Evolutionary conservation across 2,113 vertebrate species (phyloP), one percentile per base, ranked within the genome.

Genomic region (Galemys pyrenaicus): DNA sequence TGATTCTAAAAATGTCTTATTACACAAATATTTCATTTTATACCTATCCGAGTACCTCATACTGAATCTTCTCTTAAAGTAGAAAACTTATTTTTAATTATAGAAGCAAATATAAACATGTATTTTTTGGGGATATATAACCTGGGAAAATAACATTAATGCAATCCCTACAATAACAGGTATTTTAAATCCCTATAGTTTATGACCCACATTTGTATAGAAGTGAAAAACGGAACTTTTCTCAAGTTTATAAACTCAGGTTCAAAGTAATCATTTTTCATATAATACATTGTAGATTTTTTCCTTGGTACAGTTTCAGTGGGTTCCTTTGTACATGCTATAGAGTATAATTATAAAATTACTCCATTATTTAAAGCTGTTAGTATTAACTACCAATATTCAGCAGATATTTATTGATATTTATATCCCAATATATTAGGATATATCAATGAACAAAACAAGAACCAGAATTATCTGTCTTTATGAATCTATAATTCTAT

Each of bases 11-110:
- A 70, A 65, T 75, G 6, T 71, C 32, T 82, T 46, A 11, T 81
- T 17, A 60, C 73, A 51, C 54, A 68, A 58, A 64, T 65, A 62
- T 58, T 80, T 93, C 58, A 78, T 89, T 89, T 92, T 64, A 70
- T 49, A 73, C 20, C 1, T 8, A 74, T 44, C 13, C 51, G 35
- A 39, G n/a, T 65, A 81, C 54, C 10, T 5, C 5, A 39, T 70
- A 67, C 13, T 85, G 56, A 87, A 44, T 87, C 82, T 73, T 68
- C 1, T 87, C 5, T 82, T 78, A 78, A 58, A 77, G 60, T 41
- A 79, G 13, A 71, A 56, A 26, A 90, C 64, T 15, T 37, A 84
- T 32, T 85, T 87, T 82, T 64, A 79, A 9, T 92, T 77, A 49
- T 24, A 73, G 30, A 96, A 87, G 79, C 54, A 39, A 73, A 10